These are phyloP conservation scores for Maniola jurtina DNA, from an alignment of 1,140 invertebrate species.

Conservation along the genomic window DNA sequence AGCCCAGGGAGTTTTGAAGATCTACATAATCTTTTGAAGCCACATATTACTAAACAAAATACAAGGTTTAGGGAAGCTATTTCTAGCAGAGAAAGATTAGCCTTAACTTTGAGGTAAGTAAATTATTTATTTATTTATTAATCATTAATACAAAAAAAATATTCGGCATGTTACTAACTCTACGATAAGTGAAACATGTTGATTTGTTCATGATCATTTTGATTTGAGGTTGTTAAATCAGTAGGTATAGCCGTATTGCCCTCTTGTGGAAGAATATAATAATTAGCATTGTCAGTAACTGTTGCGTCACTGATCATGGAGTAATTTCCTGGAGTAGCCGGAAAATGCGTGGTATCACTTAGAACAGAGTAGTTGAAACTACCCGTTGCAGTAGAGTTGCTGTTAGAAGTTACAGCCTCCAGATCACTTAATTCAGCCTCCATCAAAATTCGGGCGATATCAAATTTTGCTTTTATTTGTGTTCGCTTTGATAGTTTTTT, in stretches of 20 bases:
- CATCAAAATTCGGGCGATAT: conserved; percentile 22
- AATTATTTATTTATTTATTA: conserved; percentile 5
- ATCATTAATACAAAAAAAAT: conserved; percentile 9
- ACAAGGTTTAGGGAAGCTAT: conserved; percentile 19
- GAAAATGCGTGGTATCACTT: conserved; percentile 11
- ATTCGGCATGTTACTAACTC: conserved; percentile 4
- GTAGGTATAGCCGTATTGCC: conserved; percentile 11
- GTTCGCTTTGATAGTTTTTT: conserved; percentile 19
- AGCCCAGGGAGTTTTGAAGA: conserved; percentile 13
- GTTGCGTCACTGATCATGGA: conserved; percentile 8
- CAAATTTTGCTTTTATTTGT: conserved; percentile 17
- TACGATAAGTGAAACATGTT: conserved; percentile 10
- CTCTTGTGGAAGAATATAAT: conserved; percentile 11
- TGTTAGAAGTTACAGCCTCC: conserved; percentile 20
- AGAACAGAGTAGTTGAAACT: conserved; percentile 13
- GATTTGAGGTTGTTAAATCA: conserved; percentile 12
- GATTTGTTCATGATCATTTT: conserved; percentile 13
- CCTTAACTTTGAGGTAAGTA: conserved; percentile 19
- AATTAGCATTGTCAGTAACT: conserved; percentile 11
- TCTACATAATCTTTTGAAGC: conserved; percentile 19
- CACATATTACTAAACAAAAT: conserved; percentile 19
- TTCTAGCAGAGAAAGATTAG: conserved; percentile 19
- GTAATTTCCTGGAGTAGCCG: conserved; percentile 5
- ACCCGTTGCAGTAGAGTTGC: conserved; percentile 11
- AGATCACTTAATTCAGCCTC: conserved; percentile 20